Evolutionary conservation across 1,140 invertebrate species (phyloP).

Genomic region (Pemphigus obesinymphae): DNA sequence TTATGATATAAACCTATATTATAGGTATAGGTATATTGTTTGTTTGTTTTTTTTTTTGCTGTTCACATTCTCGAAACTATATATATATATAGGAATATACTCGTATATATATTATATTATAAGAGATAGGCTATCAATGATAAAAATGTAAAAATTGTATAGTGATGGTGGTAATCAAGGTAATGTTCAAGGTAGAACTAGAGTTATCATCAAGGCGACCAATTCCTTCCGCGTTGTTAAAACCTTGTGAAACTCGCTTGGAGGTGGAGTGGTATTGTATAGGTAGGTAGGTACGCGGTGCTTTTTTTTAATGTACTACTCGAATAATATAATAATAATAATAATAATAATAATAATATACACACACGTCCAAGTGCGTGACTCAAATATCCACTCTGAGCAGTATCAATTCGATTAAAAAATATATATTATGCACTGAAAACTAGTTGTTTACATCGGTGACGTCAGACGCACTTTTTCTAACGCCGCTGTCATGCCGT

Average conservation of each 20-base stretch:
- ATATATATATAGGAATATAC: background rate
- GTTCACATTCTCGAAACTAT: background rate
- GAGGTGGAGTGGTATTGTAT: background rate
- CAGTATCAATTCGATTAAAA: background rate
- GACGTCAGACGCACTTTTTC: background rate
- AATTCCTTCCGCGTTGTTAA: slow-evolving; percentile 40
- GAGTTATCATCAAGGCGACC: slow-evolving; percentile 36
- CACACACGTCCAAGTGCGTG: slow-evolving; percentile 4
- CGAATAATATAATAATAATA: background rate
- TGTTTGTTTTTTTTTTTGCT: background rate
- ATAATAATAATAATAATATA: too few relatives aligned
- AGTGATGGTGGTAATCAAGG: slow-evolving; percentile 33
- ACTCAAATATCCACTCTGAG: background rate
- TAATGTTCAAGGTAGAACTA: slow-evolving; percentile 39
- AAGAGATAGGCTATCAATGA: slow-evolving; percentile 6
- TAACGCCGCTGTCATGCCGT: too few relatives aligned
- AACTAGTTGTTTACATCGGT: slow-evolving; percentile 22
- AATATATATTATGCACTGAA: background rate
- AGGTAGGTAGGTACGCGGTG: background rate
- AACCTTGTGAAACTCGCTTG: slow-evolving; percentile 41
- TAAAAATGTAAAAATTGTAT: slow-evolving; percentile 27
- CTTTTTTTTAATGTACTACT: background rate
- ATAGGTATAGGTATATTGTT: background rate
- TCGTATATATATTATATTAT: background rate
- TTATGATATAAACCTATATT: background rate